phyloP scores from a whole-genome alignment of 2,113 vertebrate species.

The Eulacestoma nigropectus region DNA sequence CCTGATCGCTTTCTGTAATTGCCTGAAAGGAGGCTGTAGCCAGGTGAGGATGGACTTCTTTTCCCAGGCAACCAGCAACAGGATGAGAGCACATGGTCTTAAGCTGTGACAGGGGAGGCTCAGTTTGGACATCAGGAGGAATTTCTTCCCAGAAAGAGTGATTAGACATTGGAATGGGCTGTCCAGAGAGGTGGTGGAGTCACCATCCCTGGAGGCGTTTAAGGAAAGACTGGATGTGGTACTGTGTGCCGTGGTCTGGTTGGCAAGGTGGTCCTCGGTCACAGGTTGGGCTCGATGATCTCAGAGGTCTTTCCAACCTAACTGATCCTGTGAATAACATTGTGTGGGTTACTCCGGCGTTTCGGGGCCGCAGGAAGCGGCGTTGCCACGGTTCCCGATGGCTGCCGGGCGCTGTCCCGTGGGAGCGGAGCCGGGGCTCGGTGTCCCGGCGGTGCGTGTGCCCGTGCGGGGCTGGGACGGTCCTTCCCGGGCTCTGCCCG shows the following conservation, averaged over 20 bases:
- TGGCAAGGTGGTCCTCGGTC: accelerated
- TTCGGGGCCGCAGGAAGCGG: not conserved
- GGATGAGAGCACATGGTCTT: no score
- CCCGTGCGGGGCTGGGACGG: not conserved
- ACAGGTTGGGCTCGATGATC: accelerated
- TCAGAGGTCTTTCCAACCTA: not conserved
- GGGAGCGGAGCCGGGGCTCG: not conserved
- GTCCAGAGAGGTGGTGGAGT: no score
- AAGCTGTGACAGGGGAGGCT: not conserved
- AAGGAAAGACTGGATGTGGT: no score
- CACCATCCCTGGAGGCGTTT: not conserved
- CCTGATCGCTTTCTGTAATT: accelerated
- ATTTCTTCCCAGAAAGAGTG: not conserved
- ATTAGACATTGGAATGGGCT: not conserved
- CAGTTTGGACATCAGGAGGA: not conserved
- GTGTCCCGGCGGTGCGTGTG: no score
- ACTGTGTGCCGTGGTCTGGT: accelerated
- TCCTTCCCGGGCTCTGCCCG: not conserved
- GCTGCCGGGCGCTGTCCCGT: not conserved
- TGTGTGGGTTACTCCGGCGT: accelerated
- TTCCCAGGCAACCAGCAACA: not conserved
- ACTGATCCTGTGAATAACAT: accelerated
- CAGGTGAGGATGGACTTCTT: not conserved
- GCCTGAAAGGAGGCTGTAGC: not conserved
- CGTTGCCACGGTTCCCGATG: not conserved